Conservation (phyloP, 1,140 invertebrate genomes). For the Drosophila eugracilis region DNA sequence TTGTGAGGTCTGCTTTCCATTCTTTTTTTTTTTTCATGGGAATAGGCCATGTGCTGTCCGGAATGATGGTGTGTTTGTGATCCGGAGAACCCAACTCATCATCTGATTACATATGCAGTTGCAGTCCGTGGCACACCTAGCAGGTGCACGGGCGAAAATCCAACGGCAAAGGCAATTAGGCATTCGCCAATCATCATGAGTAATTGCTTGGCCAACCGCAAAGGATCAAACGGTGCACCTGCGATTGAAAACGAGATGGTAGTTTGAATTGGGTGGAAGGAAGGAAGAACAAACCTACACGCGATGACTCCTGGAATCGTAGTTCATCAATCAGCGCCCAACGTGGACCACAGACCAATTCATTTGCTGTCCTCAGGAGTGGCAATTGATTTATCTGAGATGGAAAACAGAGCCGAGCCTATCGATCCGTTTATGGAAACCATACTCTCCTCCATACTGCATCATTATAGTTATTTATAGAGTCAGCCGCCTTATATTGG, state of each 20-base stretch:
- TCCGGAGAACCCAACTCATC: not conserved
- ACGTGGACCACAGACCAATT: constrained; percentile 12
- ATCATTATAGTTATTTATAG: constrained; percentile 16
- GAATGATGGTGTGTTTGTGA: not conserved
- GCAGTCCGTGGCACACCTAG: not conserved
- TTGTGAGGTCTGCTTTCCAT: not conserved
- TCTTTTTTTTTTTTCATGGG: not conserved
- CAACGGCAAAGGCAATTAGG: constrained; percentile 16
- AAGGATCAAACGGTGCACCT: not conserved
- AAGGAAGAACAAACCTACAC: no score
- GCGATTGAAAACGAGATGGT: not conserved
- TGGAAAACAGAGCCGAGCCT: not conserved
- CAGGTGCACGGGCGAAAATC: not conserved
- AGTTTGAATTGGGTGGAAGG: no score
- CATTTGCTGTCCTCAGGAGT: constrained; percentile 22
- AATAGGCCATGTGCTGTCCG: not conserved
- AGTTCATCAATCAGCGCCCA: constrained; percentile 22
- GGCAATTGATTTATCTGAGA: constrained; percentile 37
- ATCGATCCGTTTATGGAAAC: constrained; percentile 2
- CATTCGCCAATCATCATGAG: constrained; percentile 1
- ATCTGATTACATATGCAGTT: not conserved
- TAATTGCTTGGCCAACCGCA: constrained; percentile 24
- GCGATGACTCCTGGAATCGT: not conserved
- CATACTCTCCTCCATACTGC: no score
- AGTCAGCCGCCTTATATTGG: not conserved